A percentile compares a stretch with the other conserved stretches of the same genome.
Evolutionary conservation across 2,113 vertebrate species (phyloP).

Genomic region (Jaculus jaculus): DNA sequence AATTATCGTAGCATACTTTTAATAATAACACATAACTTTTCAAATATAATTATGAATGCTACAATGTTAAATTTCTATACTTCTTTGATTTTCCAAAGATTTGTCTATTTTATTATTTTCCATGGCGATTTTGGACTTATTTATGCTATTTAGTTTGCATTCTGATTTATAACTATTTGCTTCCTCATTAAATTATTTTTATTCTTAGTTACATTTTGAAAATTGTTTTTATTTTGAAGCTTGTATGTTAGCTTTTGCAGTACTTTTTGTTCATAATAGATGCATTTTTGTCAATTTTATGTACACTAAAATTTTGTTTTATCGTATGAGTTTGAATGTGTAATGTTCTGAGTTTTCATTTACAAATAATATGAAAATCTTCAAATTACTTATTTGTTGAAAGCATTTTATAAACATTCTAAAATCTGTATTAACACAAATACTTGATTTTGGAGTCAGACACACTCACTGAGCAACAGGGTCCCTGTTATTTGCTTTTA

Average conservation of each 20-base stretch:
- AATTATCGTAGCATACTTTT: neutral
- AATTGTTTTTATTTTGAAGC: neutral
- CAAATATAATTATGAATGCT: neutral
- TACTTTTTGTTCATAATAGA: neutral
- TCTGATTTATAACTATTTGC: neutral
- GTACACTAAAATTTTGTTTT: neutral
- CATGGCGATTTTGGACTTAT: neutral
- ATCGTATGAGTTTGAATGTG: neutral
- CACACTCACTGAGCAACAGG: too few relatives aligned
- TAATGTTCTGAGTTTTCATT: neutral
- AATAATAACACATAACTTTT: neutral
- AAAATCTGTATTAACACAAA: conserved; percentile 1
- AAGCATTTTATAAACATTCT: neutral
- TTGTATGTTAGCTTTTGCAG: conserved; percentile 7
- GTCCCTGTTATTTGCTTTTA: too few relatives aligned
- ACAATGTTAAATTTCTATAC: neutral
- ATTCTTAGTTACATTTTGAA: neutral
- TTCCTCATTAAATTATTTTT: neutral
- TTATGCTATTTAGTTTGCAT: neutral
- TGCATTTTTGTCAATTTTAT: neutral
- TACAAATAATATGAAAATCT: neutral
- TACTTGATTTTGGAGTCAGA: neutral
- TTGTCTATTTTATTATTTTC: neutral
- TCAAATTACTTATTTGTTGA: neutral
- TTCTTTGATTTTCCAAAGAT: conserved; percentile 9